Conservation (phyloP, 1,140 invertebrate species). For the Ceratitis capitata region DNA sequence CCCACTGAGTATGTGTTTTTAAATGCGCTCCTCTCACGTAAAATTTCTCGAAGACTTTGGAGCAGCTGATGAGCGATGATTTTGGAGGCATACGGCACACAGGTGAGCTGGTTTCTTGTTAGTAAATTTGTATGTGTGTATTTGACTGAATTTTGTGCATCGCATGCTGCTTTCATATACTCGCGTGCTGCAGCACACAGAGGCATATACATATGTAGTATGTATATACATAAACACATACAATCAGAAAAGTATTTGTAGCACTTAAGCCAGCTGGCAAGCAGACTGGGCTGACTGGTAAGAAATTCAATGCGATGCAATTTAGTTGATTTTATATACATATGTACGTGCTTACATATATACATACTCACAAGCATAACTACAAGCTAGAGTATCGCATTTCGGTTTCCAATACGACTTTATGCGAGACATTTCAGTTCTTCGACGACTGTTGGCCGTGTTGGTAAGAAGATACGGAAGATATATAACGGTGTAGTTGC, state of each 20-base stretch:
- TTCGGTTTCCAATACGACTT: not conserved
- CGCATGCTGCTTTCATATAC: not conserved
- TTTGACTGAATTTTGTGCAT: not conserved
- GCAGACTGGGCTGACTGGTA: not conserved
- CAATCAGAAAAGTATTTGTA: constrained; percentile 7
- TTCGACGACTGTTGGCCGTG: constrained; percentile 25
- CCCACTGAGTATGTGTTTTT: not conserved
- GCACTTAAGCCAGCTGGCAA: not conserved
- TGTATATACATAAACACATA: not conserved
- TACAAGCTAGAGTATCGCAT: not conserved
- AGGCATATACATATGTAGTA: not conserved
- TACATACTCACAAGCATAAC: not conserved
- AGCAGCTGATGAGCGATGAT: not conserved
- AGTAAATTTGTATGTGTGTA: not conserved
- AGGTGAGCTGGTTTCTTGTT: constrained; percentile 17
- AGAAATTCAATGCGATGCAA: not conserved
- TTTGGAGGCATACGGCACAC: not conserved
- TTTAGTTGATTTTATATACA: not conserved
- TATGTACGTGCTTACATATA: not conserved
- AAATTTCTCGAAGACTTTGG: too few species aligned
- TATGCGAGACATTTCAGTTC: constrained; percentile 30
- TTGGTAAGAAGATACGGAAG: constrained; percentile 25
- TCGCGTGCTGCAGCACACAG: not conserved
- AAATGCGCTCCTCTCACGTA: too few species aligned
- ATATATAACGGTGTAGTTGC: not conserved